Evolutionary conservation across 2,797 vertebrate genomes (phyloP), one percentile per base, ranked within the genome.

Genomic region (Peromyscus aztecus): DNA sequence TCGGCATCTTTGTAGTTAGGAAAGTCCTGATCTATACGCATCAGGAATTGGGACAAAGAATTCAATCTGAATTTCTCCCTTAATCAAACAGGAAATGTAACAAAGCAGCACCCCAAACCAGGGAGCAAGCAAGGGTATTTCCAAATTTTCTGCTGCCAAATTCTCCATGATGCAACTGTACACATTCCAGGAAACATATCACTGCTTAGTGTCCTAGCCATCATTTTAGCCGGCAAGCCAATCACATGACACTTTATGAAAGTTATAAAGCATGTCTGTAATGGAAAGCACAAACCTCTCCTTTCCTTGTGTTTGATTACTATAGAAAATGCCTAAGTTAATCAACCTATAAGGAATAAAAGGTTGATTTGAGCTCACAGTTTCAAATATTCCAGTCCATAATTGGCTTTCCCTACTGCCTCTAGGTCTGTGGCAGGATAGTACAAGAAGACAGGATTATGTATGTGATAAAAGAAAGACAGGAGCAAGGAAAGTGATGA

Each of bases 1-100:
- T 71, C 24, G 57, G 6, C 27, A 88, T 23, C 73, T 95, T 76
- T 87, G 31, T 59, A 80, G 31, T 83, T 84, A 83, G 23, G 83
- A 96, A 91, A 49, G 61, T 89, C 27, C 78, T 96, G 1, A 34
- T 91, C 83, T 80, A 57, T 3, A 81, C 49, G 82, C 34, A 88
- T 75, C 23, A 17, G 29, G 8, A 19, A 78, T 77, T 80, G 65
- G 1, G 43, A 63, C 55, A 75, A 94, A 75, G 5, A 93, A 85
- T 75, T 90, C 40, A 90, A 63, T 81, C 31, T 46, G 3, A 0
- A 75, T 19, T 55, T 16, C 46, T 67, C 14, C 11, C 27, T 21
- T 82, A 69, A 12, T 27, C 46, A 92, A 83, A 46, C 37, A 75
- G 55, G 29, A 88, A 82, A 86, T n/a, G 89, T 6, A 85, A 73